phyloP scores from a whole-genome alignment of 2,797 vertebrate species.

The Triplophysa bombifrons region DNA sequence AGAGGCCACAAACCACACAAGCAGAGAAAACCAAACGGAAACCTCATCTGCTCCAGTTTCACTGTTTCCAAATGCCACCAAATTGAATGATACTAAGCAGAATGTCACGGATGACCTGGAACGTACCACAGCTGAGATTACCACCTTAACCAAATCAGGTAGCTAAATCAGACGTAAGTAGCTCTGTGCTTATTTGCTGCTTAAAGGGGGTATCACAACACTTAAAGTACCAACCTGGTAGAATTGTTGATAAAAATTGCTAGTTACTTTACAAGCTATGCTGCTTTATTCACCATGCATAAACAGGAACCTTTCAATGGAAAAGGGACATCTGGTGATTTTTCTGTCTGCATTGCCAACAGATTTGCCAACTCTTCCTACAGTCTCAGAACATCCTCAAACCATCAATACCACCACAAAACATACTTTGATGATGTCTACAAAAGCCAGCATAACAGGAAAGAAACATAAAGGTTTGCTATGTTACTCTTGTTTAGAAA shows the following conservation, averaged over 20 bases:
- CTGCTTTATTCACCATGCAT: not conserved
- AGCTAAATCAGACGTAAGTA: not conserved
- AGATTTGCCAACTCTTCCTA: not conserved
- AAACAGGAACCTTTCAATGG: not conserved
- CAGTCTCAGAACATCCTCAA: not conserved
- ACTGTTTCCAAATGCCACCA: not conserved
- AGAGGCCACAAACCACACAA: not conserved
- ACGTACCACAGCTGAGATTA: not conserved
- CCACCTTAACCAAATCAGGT: not conserved
- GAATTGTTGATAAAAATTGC: not conserved
- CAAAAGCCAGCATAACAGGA: not conserved
- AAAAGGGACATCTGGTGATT: not conserved
- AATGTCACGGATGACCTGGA: not conserved
- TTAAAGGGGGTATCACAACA: not conserved
- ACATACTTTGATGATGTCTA: fast-evolving
- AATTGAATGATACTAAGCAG: not conserved
- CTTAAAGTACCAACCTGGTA: not conserved
- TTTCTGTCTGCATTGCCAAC: not conserved
- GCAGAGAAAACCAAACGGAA: not conserved
- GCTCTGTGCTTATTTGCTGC: not conserved
- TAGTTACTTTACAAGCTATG: not conserved
- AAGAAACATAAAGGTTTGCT: too few species aligned
- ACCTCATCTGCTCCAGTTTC: not conserved
- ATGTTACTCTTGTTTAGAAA: too few species aligned
- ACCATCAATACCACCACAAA: not conserved